Conservation (phyloP, 2,797 vertebrate species). For the Lepidocolaptes lacrymiger region DNA sequence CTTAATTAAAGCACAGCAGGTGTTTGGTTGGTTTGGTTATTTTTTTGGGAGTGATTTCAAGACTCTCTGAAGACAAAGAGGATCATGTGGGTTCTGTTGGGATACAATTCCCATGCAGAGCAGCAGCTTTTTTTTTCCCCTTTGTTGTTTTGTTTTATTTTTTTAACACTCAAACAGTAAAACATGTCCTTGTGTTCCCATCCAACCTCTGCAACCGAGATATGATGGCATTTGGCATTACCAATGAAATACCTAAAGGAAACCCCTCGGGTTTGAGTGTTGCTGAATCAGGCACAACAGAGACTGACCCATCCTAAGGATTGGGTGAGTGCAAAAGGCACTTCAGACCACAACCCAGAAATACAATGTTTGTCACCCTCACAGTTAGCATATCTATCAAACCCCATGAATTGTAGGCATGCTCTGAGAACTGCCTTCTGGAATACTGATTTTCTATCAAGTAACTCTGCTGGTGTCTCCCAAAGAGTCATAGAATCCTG, state of each 20-base stretch:
- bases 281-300: not conserved
- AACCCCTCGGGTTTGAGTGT: constrained; percentile 39
- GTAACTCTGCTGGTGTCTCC: not conserved
- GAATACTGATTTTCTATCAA: not conserved
- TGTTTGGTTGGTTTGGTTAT: not conserved
- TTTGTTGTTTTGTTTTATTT: not conserved
- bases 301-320: not conserved
- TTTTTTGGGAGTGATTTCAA: not conserved
- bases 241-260: constrained; percentile 20
- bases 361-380: not conserved
- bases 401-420: not conserved
- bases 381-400: not conserved
- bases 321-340: not conserved
- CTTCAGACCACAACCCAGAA: not conserved
- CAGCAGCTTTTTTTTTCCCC: not conserved
- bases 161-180: not conserved
- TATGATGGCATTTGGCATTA: not conserved
- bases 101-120: not conserved
- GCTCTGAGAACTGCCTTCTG: not conserved
- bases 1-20: not conserved
- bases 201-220: not conserved
- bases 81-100: not conserved
- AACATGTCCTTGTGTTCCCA: not conserved
- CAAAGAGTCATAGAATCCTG: not conserved
- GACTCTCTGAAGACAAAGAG: not conserved